These are phyloP conservation scores for Montifringilla adamsi DNA, from an alignment of 2,113 vertebrate genomes.

Conservation along the genomic window DNA sequence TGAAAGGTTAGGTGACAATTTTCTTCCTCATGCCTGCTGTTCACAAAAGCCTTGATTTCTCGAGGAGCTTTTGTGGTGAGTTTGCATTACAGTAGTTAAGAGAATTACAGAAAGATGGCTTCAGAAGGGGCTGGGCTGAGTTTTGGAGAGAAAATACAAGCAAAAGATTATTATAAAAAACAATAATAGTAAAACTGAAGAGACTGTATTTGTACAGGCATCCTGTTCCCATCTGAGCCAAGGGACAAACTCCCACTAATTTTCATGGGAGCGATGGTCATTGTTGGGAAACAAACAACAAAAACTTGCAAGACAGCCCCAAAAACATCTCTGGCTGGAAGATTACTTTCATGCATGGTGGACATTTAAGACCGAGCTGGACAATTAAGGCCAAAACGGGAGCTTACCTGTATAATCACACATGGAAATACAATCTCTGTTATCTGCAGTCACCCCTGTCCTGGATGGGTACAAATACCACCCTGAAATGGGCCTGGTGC, in stretches of 20 bases:
- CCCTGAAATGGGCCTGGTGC: accelerated
- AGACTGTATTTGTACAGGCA: neutral
- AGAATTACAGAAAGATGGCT: constrained; percentile 43
- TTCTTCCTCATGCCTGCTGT: neutral
- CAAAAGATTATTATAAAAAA: neutral
- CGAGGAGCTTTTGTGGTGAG: constrained; percentile 31
- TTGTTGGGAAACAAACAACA: neutral
- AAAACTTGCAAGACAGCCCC: neutral
- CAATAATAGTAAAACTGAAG: neutral
- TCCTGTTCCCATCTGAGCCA: accelerated
- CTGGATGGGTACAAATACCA: neutral
- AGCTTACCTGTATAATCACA: neutral
- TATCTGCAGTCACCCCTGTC: neutral
- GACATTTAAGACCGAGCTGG: neutral
- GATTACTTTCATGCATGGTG: accelerated
- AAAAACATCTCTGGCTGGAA: neutral
- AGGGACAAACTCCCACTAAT: neutral
- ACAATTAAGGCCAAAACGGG: neutral
- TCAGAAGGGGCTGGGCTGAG: constrained; percentile 26
- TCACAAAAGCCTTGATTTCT: constrained; percentile 58
- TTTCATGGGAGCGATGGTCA: accelerated
- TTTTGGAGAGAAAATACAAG: constrained; percentile 28
- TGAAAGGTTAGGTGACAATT: constrained; percentile 46
- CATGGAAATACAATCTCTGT: neutral
- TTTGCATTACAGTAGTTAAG: constrained; percentile 45